These are phyloP conservation scores for Corydoras sp. DNA, from an alignment of 2,113 vertebrate species.

Conservation along the genomic window DNA sequence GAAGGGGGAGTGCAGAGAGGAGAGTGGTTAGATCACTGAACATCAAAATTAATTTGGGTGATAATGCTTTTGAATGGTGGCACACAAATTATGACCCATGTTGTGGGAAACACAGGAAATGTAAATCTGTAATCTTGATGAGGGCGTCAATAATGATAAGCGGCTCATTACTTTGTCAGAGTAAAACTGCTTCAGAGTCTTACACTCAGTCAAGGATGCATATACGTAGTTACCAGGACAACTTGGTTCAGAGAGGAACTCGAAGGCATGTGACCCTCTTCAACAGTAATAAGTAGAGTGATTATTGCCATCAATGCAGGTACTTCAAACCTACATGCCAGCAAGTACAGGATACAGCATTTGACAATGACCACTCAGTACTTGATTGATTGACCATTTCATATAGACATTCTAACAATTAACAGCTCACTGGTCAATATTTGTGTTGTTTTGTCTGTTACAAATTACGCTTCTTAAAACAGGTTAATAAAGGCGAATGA, in stretches of 20 bases:
- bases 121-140: slow-evolving; percentile 18
- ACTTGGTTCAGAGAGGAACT: slow-evolving; percentile 23
- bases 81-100: slow-evolving; percentile 13
- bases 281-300: slow-evolving; percentile 2
- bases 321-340: slow-evolving; percentile 7
- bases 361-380: background rate
- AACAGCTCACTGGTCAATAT: too few species aligned
- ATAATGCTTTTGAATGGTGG: slow-evolving; percentile 36
- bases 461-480: too few species aligned
- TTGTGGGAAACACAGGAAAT: slow-evolving; percentile 26
- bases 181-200: background rate
- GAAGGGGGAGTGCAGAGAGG: slow-evolving; percentile 40
- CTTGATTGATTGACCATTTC: background rate
- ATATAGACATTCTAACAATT: background rate
- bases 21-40: slow-evolving; percentile 41
- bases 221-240: slow-evolving; percentile 19
- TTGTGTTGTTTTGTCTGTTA: too few species aligned
- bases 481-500: too few species aligned
- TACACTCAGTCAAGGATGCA: slow-evolving; percentile 2
- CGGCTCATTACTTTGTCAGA: too few species aligned
- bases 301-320: slow-evolving; percentile 16
- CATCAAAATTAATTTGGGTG: slow-evolving; percentile 47
- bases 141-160: slow-evolving; percentile 17
- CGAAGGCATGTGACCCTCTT: slow-evolving; percentile 15
- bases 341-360: slow-evolving; percentile 8